These are phyloP conservation scores for Erebia epiphron DNA, from an alignment of 2,888 invertebrate genomes.

Conservation along the genomic window DNA sequence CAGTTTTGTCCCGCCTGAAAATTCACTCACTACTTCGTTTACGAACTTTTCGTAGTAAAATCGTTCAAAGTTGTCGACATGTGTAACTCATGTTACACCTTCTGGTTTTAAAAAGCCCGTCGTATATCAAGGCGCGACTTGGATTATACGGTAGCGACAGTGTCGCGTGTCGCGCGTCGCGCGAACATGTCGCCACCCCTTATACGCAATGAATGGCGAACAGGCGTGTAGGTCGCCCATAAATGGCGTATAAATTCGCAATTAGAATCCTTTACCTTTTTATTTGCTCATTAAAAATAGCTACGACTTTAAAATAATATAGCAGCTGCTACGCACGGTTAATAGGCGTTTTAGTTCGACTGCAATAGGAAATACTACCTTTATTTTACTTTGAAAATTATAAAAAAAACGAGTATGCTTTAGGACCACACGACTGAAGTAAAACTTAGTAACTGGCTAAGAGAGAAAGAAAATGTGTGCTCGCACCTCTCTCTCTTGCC, in stretches of 20 bases:
- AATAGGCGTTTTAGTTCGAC: background rate
- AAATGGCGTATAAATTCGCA: constrained; percentile 36
- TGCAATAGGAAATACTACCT: background rate
- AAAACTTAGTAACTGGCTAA: too few relatives aligned
- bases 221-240: constrained; percentile 46
- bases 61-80: background rate
- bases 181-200: constrained; percentile 58
- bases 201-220: constrained; percentile 59
- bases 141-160: constrained; percentile 44
- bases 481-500: too few relatives aligned
- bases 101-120: constrained; percentile 18
- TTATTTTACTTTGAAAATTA: too few relatives aligned
- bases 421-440: too few relatives aligned
- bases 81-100: background rate
- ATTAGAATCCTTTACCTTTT: constrained; percentile 38
- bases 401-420: too few relatives aligned
- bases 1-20: too few relatives aligned
- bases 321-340: background rate
- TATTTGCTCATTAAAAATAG: constrained; percentile 36
- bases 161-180: constrained; percentile 49
- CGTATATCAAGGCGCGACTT: constrained; percentile 46
- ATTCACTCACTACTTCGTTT: too few relatives aligned
- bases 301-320: constrained; percentile 13
- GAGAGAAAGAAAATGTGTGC: too few relatives aligned
- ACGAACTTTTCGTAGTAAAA: too few relatives aligned